phyloP scores from a whole-genome alignment of 1,140 invertebrate genomes.

The Meloidogyne exigua region DNA sequence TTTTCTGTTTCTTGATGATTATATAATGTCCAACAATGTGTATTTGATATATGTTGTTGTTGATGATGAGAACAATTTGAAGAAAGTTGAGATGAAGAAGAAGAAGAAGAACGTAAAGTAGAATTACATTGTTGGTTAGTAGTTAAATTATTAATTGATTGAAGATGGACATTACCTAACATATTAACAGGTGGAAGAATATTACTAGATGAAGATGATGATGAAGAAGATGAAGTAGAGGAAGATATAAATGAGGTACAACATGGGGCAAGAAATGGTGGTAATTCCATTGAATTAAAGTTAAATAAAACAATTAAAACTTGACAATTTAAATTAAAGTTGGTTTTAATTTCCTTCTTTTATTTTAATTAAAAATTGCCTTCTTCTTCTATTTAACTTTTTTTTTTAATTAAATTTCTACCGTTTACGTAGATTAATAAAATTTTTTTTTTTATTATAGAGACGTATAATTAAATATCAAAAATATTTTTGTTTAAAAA shows the following conservation, averaged over 20 bases:
- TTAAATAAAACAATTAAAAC: too few relatives aligned
- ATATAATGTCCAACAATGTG: neutral
- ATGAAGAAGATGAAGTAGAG: conserved; percentile 9
- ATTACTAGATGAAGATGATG: neutral
- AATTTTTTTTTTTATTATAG: too few relatives aligned
- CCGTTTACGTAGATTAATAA: neutral
- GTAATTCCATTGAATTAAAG: conserved; percentile 27
- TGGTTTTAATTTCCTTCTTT: neutral
- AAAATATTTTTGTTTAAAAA: too few relatives aligned
- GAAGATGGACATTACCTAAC: neutral
- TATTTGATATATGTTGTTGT: neutral
- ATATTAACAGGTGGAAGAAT: neutral
- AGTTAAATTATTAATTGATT: conserved; percentile 18
- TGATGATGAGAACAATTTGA: neutral
- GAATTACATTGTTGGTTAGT: neutral
- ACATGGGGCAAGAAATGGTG: conserved; percentile 26
- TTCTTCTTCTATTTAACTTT: neutral
- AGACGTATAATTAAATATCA: too few relatives aligned
- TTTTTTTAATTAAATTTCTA: neutral
- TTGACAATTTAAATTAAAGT: too few relatives aligned
- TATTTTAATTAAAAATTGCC: neutral
- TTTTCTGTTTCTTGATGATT: neutral
- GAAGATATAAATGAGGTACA: neutral
- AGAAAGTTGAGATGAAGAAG: too few relatives aligned
- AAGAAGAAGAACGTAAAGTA: neutral